Base-by-base conservation (phyloP, 1,140 invertebrate genomes). In the Drosophila leontia region DNA sequence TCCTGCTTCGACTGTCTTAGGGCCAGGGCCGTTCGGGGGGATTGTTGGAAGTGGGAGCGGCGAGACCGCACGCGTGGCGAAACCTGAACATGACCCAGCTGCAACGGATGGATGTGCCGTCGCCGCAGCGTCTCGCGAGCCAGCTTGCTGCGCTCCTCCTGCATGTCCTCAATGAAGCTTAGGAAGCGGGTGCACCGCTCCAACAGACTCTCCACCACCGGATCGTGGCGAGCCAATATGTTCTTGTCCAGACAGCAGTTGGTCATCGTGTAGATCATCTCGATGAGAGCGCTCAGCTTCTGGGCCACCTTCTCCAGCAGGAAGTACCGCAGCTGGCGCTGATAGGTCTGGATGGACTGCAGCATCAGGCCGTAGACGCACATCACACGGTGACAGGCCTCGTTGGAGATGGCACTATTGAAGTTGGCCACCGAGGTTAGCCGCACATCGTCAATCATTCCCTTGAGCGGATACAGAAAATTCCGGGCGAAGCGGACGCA, bases 241-340 rank as follows among this genome's bases (percentile, higher is more conserved):
- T 70, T 63, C 67, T 92, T 92, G 0, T 92, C 83, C 53, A 92
- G 32, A n/a, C 91, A 92, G 9, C 84, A 63, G 29, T 69, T 91
- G 48, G 82, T 91, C 51, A 87, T n/a, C 9, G 79, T 78, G 45
- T 85, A 85, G 53, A 92, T 76, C 86, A 92, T 91, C 55, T 92
- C 91, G 11, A 92, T 81, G 35, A 92, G 70, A 11, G 86, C 82
- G 48, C 78, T 82, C 65, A 92, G 45, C 58, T 92, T 92, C 53
- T 92, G 91, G 4, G 91, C 83, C 63, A 92, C 91, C 59, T 88
- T 87, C 58, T 88, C 83, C 9, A 92, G 70, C 35, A 92, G 70
- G 8, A 92, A 92, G 59, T 69, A 92, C 3, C 91, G 87, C 48
- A 92, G 12, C 8, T 92, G 81, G 0, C 91, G 82, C 47, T 75